phyloP scores from a whole-genome alignment of 2,888 invertebrate genomes.

The Trisateles emortualis region DNA sequence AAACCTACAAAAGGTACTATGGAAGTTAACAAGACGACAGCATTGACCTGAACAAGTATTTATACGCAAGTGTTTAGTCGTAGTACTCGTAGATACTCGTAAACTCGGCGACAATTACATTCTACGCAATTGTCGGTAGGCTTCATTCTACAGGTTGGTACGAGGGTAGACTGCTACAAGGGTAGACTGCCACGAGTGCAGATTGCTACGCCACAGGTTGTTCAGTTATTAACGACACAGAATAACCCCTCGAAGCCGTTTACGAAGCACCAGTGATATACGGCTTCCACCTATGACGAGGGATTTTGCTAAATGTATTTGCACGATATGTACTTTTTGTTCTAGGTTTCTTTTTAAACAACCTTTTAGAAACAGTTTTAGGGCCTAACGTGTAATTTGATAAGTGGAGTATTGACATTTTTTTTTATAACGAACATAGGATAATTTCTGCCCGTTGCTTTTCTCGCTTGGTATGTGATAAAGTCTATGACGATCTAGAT shows the following conservation, averaged over 20 bases:
- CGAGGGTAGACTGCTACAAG: slow-evolving; percentile 11
- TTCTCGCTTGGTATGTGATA: no score
- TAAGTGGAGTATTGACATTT: no score
- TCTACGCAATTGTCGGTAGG: slow-evolving; percentile 36
- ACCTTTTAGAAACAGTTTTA: neutral
- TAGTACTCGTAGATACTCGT: slow-evolving; percentile 8
- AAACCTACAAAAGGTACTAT: no score
- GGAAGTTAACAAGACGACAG: no score
- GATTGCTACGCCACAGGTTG: slow-evolving; percentile 66
- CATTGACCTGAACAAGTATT: no score
- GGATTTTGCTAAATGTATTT: neutral
- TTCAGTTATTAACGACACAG: slow-evolving; percentile 65
- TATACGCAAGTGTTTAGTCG: neutral
- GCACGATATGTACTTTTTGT: neutral
- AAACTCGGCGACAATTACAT: slow-evolving; percentile 14
- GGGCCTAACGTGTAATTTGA: no score
- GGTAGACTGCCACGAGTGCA: slow-evolving; percentile 56
- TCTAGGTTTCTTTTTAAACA: neutral
- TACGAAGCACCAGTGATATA: slow-evolving; percentile 3
- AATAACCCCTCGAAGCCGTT: slow-evolving; percentile 46
- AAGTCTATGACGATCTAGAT: no score
- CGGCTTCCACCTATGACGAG: neutral
- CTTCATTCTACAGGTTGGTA: slow-evolving; percentile 63
- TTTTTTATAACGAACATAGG: no score
- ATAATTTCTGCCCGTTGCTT: no score